Percentiles rank a stretch among this genome's conserved stretches.
These are phyloP conservation scores for Magallana gigas DNA, from an alignment of 1,140 invertebrate species.

Conservation along the genomic window DNA sequence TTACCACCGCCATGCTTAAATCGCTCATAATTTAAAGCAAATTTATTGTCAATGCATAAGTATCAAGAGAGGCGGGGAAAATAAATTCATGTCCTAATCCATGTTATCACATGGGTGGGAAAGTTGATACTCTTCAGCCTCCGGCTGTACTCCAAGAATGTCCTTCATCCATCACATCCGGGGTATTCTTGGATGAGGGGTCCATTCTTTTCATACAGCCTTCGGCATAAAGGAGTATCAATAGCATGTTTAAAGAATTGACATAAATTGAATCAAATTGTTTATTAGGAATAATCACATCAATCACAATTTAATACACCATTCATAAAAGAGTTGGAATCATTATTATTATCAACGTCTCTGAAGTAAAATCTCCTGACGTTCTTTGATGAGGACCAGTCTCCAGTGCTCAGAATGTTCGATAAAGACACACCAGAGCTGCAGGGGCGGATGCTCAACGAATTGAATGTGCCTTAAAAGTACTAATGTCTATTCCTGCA, in stretches of 20 bases:
- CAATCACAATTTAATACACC: not conserved
- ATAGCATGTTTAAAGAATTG: constrained; percentile 16
- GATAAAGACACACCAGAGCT: not conserved
- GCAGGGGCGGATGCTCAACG: constrained; percentile 3
- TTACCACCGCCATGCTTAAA: no score
- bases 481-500: not conserved
- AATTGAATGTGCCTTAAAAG: constrained; percentile 43
- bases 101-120: not conserved
- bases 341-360: not conserved
- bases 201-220: not conserved
- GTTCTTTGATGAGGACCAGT: constrained; percentile 23
- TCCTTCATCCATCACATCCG: no score
- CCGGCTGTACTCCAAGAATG: no score
- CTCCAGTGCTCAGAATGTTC: not conserved
- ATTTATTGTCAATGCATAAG: no score
- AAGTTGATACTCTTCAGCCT: no score
- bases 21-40: no score
- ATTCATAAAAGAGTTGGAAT: not conserved
- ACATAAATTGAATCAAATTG: not conserved
- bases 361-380: constrained; percentile 36
- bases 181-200: not conserved
- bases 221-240: not conserved
- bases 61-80: constrained; percentile 44
- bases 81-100: not conserved
- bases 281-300: not conserved